Base-by-base conservation (phyloP, 2,797 vertebrate species). In the Babyrousa celebensis region DNA sequence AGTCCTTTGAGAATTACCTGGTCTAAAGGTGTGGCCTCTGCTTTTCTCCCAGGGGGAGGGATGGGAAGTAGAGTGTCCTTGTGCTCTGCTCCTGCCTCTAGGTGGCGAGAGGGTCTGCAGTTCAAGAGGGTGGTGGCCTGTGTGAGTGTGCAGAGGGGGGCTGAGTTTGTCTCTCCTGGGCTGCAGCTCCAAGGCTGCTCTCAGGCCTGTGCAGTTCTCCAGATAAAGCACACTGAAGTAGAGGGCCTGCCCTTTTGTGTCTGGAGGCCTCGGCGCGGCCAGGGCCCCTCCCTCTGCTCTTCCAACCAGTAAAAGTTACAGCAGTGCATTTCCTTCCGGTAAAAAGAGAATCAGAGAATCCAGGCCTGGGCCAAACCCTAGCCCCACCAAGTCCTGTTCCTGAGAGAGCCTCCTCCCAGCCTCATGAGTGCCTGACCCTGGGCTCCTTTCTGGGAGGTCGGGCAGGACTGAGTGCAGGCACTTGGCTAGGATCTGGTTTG, bases 301-400 rank as follows among this genome's bases (percentile, higher is more conserved):
- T 93, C 71, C 68, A 97, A 93, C 97, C 89, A 97, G 96, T 96
- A 89, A 80, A 96, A 97, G 97, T 95, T 84, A 94, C 29, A 94
- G 91, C 88, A 92, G 54, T 48, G 2, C 68, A 60, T 88, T 97
- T 98, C 97, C 94, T 98, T 98, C 96, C 91, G 25, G 77, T 80
- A 93, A 60, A 93, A 89, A 94, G 88, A 95, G 88, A 96, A 78
- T 79, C 74, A 91, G 92, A 96, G 85, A 82, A 56, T 43, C 18
- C 12, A 85, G 48, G 79, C 63, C 84, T 78, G 90, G n/a, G 74
- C 90, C 65, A 75, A 77, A 83, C 90, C 63, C 83, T 43, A 60
- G 48, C 83, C 89, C 62, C 25, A 86, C 89, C 12, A 6, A 11
- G 92, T 86, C 94, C 91, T 97, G 95, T 95, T 94, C 54, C 91